Conservation (phyloP, 2,113 vertebrate species). For the Melanerpes aurifrons region DNA sequence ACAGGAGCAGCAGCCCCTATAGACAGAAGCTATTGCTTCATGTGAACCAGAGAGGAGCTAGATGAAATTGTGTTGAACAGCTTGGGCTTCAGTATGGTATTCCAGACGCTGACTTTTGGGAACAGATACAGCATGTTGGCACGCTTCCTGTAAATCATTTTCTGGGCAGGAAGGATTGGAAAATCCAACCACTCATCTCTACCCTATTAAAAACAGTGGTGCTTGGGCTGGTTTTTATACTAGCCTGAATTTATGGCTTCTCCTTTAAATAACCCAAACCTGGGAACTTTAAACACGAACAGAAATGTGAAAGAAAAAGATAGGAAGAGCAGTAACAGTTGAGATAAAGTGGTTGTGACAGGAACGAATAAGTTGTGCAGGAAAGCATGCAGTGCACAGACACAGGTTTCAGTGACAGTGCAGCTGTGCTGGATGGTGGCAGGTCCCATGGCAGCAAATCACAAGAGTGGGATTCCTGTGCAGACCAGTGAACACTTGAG, state of each 20-base stretch:
- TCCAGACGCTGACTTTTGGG: neutral
- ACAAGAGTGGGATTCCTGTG: neutral
- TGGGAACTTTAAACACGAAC: neutral
- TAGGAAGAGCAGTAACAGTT: neutral
- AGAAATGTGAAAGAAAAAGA: neutral
- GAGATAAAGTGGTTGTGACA: neutral
- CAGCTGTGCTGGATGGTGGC: neutral
- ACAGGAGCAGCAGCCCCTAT: neutral
- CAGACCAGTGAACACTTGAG: neutral
- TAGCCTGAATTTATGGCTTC: neutral
- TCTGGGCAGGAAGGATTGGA: neutral
- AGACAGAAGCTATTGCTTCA: neutral
- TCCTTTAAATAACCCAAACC: neutral
- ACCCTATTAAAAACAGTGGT: neutral
- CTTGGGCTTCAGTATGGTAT: neutral
- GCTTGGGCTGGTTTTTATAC: neutral
- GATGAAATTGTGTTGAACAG: neutral
- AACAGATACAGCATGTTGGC: neutral
- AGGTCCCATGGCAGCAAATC: neutral
- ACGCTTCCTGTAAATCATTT: neutral
- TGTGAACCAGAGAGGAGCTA: rapidly evolving
- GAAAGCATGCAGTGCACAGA: neutral
- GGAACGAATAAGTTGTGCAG: neutral
- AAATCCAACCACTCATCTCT: neutral
- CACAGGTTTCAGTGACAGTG: neutral